These are phyloP conservation scores for Leptonema lineaticorne DNA, from an alignment of 1,140 invertebrate genomes.

Conservation along the genomic window DNA sequence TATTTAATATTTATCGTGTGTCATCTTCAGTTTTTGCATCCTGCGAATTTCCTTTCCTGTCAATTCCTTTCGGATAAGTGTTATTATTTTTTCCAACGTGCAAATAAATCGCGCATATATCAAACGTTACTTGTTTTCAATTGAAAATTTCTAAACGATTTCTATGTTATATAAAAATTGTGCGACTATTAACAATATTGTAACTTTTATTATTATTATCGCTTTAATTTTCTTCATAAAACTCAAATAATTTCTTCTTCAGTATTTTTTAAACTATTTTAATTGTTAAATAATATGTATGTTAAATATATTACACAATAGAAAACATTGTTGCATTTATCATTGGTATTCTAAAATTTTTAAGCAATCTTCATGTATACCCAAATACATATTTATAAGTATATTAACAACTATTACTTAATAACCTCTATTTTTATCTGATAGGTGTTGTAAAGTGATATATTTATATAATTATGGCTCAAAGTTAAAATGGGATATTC, in stretches of 20 bases:
- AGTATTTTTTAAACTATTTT: too few species aligned
- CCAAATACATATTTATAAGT: constrained; percentile 2
- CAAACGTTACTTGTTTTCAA: constrained; percentile 1
- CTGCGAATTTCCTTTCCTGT: background rate
- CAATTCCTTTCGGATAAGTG: constrained; percentile 5
- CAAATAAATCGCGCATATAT: background rate
- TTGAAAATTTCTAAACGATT: background rate
- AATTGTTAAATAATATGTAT: too few species aligned
- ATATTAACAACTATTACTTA: constrained; percentile 31
- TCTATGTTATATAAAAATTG: too few species aligned
- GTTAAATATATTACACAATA: too few species aligned
- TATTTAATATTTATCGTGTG: background rate
- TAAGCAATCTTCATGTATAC: constrained; percentile 31
- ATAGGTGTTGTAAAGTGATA: constrained; percentile 26
- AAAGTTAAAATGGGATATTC: too few species aligned
- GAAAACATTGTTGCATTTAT: too few species aligned
- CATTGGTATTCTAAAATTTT: constrained; percentile 35
- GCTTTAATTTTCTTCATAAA: too few species aligned
- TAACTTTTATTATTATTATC: too few species aligned
- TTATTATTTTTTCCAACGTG: too few species aligned
- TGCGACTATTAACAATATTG: too few species aligned
- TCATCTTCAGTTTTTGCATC: background rate
- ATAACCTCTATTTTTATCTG: constrained; percentile 33
- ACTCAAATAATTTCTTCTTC: too few species aligned
- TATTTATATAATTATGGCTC: too few species aligned